Evolutionary conservation across 2,888 invertebrate species (phyloP), one percentile per base, ranked within the genome.

Genomic region (Caenorhabditis drosophilae): DNA sequence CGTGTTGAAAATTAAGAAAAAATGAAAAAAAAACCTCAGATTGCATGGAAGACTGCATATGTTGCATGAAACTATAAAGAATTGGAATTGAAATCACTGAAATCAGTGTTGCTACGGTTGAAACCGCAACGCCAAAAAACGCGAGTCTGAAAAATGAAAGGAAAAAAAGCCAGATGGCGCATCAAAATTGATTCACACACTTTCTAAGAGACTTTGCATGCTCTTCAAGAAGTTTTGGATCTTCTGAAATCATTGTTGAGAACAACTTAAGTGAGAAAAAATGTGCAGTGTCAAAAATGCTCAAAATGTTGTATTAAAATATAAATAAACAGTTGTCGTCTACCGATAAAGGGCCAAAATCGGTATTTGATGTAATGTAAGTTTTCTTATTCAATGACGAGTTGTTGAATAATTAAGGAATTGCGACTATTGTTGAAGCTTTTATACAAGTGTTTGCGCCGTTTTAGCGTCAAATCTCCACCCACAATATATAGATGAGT

Each of bases 11-110:
- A 6, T 38, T 34, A 18, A 22, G 31, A 7, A 31, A 48, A 4
- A 12, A 38, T 20, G 4, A 16, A 6, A 6, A 6, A 20, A 23
- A 2, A 20, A 67, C 51, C 56, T 74, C 74, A 18, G 69, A 57
- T 51, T 64, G 64, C 61, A 74, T 62, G 15, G 64, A 49, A 11
- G 69, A 63, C 36, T 74, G 74, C 55, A 70, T 67, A 38, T 67
- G 69, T 44, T 74, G 74, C 59, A 74, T 66, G 23, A 71, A 63
- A 57, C 69, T 74, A 54, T 74, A 74, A 36, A 74, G 18, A 50
- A 74, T 67, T 25, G 74, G 74, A 9, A 74, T 60, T 36, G 64
- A 54, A 40, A 74, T 55, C 1, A 67, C 69, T 40, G 62, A 67
- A 26, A 66, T 47, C 12, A 71, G 38, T 12, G 60, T 60, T 23